Evolutionary conservation across 1,140 invertebrate species (phyloP).

Genomic region (Dendroctonus ponderosae): DNA sequence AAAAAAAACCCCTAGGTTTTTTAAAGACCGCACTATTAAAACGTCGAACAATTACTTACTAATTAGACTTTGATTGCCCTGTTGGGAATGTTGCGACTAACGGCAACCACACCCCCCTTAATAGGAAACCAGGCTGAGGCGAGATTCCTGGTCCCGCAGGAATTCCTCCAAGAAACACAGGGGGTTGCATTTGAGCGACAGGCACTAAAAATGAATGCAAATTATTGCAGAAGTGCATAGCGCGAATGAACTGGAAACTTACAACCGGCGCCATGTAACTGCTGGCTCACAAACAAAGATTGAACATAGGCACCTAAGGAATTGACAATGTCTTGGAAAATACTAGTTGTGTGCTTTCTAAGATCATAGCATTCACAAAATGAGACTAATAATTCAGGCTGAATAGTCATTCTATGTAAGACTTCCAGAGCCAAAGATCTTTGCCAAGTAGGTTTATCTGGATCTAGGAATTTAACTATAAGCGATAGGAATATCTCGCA

Average conservation of each 20-base stretch:
- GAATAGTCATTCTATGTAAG: conserved; percentile 88
- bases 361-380: conserved; percentile 95
- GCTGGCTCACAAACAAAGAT: conserved; percentile 78
- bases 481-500: conserved; percentile 98
- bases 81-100: conserved; percentile 81
- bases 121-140: conserved; percentile 89
- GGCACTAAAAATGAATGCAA: conserved; percentile 36
- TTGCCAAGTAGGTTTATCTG: conserved; percentile 95
- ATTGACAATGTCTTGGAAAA: conserved; percentile 94
- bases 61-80: conserved; percentile 80
- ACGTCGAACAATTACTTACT: conserved; percentile 66
- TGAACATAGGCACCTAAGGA: conserved; percentile 94
- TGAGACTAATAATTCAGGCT: conserved; percentile 82
- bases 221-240: conserved; percentile 7
- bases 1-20: conserved; percentile 40
- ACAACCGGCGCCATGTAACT: conserved; percentile 55
- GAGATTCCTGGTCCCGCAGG: conserved; percentile 74
- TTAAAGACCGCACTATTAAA: conserved; percentile 9
- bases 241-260: conserved; percentile 28
- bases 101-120: conserved; percentile 88
- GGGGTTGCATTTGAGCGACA: conserved; percentile 61
- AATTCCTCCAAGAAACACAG: conserved; percentile 63
- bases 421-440: conserved; percentile 92
- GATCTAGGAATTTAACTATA: conserved; percentile 95
- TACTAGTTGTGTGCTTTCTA: conserved; percentile 88